Base-by-base conservation (phyloP, 2,113 vertebrate genomes). In the Spea bombifrons region DNA sequence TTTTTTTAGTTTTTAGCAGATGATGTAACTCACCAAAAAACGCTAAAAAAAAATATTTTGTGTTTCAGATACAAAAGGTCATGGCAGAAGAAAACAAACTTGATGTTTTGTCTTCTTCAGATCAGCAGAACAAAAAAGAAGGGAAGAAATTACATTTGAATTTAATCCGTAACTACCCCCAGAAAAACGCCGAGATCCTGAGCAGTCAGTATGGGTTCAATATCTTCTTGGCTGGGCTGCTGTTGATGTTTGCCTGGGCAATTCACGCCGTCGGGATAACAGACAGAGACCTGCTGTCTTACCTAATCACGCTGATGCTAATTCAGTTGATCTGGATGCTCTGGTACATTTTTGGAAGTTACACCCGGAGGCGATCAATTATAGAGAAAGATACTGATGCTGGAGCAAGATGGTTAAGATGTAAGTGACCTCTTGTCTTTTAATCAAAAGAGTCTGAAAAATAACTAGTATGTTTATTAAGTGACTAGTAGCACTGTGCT, bases 161-260 rank as follows among this genome's bases (percentile, higher is more conserved):
- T 53, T 76, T 91, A 75, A 84, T 86, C 0, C 84, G 74, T 74
- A 88, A 93, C 77, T 95, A 91, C 68, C 95, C 94, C 1, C 91
- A 90, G 88, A 98, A 96, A 84, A 94, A 93, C 85, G 95, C 94
- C 0, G 95, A 95, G 90, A 91, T 92, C 74, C 91, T 97, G 82
- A 99, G 97, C 85, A 95, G 93, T 45, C 97, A 99, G 90, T 98
- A 98, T 68, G 97, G 96, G 47, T 92, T 94, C 87, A 97, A 95
- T n/a, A 82, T 96, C 81, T 92, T 98, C 76, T 84, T 96, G 84
- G 92, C 94, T 10, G 97, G 97, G 63, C 86, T 94, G 80, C 89
- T 96, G 83, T 84, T 98, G 83, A 96, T 97, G 90, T 89, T 98
- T 75, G 95, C 96, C 73, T 90, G 94, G 82, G 92, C 96, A 2